These are phyloP conservation scores for Flexamia atlantica DNA, from an alignment of 2,888 invertebrate genomes.

Conservation along the genomic window DNA sequence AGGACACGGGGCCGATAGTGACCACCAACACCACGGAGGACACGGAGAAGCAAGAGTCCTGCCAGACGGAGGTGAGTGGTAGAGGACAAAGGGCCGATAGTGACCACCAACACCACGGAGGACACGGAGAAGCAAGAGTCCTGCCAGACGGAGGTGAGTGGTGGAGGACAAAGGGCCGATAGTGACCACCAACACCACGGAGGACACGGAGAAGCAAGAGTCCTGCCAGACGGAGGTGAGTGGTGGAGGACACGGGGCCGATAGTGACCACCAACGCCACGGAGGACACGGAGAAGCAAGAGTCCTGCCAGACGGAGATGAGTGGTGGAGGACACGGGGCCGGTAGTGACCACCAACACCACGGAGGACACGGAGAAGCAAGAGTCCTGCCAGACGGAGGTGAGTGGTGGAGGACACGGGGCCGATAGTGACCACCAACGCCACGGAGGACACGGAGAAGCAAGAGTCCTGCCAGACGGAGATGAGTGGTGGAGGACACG, in stretches of 20 bases:
- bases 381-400: slow-evolving; percentile 19
- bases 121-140: too few relatives aligned
- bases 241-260: too few relatives aligned
- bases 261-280: too few relatives aligned
- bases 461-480: too few relatives aligned
- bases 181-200: slow-evolving; percentile 3
- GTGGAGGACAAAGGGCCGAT: background rate
- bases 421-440: too few relatives aligned
- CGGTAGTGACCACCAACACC: slow-evolving; percentile 8
- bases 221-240: slow-evolving; percentile 11
- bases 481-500: background rate
- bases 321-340: slow-evolving; percentile 8
- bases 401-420: too few relatives aligned
- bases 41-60: slow-evolving; percentile 92
- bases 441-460: too few relatives aligned
- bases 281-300: too few relatives aligned
- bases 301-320: too few relatives aligned
- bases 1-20: slow-evolving; percentile 93
- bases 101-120: too few relatives aligned
- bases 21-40: slow-evolving; percentile 95
- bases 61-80: slow-evolving; percentile 84
- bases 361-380: slow-evolving; percentile 27
- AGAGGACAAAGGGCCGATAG: background rate
- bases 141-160: too few relatives aligned
- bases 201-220: slow-evolving; percentile 30